Base-by-base conservation (phyloP, 2,888 invertebrate species). In the Emmelina monodactyla region DNA sequence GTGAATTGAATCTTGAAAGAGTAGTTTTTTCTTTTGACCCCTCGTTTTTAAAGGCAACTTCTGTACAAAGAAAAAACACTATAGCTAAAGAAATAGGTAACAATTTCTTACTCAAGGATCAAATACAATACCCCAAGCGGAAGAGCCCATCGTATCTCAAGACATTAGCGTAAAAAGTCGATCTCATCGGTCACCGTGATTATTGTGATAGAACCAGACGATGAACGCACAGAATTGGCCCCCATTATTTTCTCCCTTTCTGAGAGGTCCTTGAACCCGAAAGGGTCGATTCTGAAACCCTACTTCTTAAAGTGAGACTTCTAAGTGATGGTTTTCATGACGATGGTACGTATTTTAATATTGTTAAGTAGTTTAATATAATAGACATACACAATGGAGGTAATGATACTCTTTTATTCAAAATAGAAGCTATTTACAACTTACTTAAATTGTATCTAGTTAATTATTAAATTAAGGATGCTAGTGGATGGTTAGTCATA, bases 151-250 rank as follows among this genome's bases (percentile, higher is more conserved):
- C n/a, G n/a, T 4, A 25, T 25, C 25, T 25, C 9, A 9, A 25
- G n/a, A 25, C 11, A 25, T 25, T 25, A 3, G 25, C 25, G 25
- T 25, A 35, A 37, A 40, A 37, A 40, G 33, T 33, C 34, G 40
- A 37, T 40, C 37, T 33, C 32, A 28, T 30, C 40, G 14, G 22
- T 32, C 22, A 35, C 40, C 14, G 37, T 37, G 40, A 40, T 40
- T 40, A 37, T 40, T 37, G 35, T 35, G 37, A 40, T 40, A 40
- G 37, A 37, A 40, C 35, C 35, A 37, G 37, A 40, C 35, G 31
- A 40, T 25, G 25, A n/a, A 25, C n/a, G 25, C 22, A 32, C 33
- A 37, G 31, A 32, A 19, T 22, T 22, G 32, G 22, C 6, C 22
- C 22, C 22, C 22, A 32, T 32, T 32, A 32, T 32, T 32, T 32